Conservation (phyloP, 2,797 vertebrate species). For the Chlorospingus semifuscus region DNA sequence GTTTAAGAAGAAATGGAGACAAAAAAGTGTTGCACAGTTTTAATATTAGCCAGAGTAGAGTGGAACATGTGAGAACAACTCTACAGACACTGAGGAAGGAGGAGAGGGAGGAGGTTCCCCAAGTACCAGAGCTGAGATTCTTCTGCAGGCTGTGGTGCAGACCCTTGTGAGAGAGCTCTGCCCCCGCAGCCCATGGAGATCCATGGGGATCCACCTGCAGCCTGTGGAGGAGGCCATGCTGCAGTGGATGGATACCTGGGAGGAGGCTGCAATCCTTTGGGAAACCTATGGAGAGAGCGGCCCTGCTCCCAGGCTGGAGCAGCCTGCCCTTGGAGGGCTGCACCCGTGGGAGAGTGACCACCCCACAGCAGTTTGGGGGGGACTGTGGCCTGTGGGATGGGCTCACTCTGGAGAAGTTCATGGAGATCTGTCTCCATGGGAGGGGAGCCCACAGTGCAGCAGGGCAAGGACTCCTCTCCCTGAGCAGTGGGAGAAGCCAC, state of each 20-base stretch:
- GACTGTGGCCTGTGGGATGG: too few species aligned
- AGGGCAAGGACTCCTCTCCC: neutral
- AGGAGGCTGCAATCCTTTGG: too few species aligned
- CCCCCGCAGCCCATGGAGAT: neutral
- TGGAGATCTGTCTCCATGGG: neutral
- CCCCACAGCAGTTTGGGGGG: rapidly evolving
- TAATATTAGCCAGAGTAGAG: too few species aligned
- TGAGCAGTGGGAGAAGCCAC: neutral
- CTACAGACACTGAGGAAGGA: rapidly evolving
- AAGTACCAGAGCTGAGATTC: neutral
- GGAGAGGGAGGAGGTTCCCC: too few species aligned
- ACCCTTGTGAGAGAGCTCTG: neutral
- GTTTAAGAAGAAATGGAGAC: neutral
- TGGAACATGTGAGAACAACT: neutral
- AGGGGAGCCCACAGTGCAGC: too few species aligned
- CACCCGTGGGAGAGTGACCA: neutral
- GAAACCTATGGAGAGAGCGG: neutral
- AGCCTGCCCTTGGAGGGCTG: neutral
- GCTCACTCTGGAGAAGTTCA: neutral
- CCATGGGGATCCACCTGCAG: neutral
- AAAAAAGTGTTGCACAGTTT: neutral
- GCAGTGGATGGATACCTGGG: neutral
- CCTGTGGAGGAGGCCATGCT: neutral
- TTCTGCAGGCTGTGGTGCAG: neutral
- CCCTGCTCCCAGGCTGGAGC: neutral